phyloP scores from a whole-genome alignment of 2,888 invertebrate species.

The Limnephilus auricula region DNA sequence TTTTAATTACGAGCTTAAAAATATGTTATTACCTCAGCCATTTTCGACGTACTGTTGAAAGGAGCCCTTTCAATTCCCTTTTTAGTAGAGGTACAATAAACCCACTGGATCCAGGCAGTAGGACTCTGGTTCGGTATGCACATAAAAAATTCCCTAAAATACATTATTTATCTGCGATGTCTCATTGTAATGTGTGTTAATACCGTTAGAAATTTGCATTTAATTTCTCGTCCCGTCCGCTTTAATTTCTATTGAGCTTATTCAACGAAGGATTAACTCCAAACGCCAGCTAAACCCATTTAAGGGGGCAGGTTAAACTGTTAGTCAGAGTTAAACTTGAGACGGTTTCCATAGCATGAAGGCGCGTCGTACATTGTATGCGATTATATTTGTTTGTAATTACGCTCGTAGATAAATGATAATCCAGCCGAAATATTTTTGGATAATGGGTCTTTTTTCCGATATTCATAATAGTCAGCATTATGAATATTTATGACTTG shows the following conservation, averaged over 20 bases:
- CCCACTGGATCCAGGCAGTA: too few species aligned
- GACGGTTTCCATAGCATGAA: not conserved
- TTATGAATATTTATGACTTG: not conserved
- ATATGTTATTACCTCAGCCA: not conserved
- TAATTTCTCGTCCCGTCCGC: not conserved
- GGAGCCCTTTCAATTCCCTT: too few species aligned
- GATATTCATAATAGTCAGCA: not conserved
- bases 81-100: too few species aligned
- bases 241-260: not conserved
- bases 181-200: not conserved
- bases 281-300: not conserved
- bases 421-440: not conserved
- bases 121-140: too few species aligned
- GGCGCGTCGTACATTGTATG: not conserved
- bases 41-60: not conserved
- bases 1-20: not conserved
- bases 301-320: not conserved
- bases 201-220: not conserved
- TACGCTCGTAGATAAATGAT: not conserved
- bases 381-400: not conserved
- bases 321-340: not conserved
- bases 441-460: not conserved
- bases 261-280: not conserved
- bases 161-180: too few species aligned
- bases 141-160: too few species aligned